These are phyloP conservation scores for Chloropsis cyanopogon DNA, from an alignment of 2,113 vertebrate species.

Conservation along the genomic window DNA sequence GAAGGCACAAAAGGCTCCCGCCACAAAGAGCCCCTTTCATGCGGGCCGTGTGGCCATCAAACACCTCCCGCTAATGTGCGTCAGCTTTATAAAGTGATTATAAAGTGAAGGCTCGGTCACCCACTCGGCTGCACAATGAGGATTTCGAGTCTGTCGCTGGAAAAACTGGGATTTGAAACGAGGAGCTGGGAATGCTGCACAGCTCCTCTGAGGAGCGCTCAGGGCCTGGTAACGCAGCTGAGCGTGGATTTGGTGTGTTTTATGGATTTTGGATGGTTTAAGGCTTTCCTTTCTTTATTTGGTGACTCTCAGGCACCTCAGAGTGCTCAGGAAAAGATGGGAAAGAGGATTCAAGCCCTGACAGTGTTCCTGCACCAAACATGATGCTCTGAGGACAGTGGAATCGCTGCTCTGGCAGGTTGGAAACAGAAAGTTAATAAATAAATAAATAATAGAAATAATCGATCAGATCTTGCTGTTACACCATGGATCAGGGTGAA, in stretches of 20 bases:
- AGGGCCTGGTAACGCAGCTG: not conserved
- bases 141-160: conserved; percentile 5
- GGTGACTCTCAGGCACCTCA: not conserved
- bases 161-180: not conserved
- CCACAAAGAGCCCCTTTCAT: conserved; percentile 82
- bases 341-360: not conserved
- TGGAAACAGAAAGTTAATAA: not conserved
- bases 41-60: conserved; percentile 72
- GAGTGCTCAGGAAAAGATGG: rapidly evolving
- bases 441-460: not conserved
- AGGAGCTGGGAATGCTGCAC: conserved; percentile 1
- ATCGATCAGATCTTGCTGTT: not conserved
- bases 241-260: not conserved
- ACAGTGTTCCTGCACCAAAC: not conserved
- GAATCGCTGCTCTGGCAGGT: rapidly evolving
- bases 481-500: not conserved
- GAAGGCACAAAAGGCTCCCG: conserved; percentile 74
- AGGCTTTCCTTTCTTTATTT: not conserved
- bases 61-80: conserved; percentile 73
- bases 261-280: not conserved
- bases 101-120: conserved; percentile 49
- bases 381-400: not conserved
- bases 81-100: conserved; percentile 71
- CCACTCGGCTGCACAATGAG: conserved; percentile 4
- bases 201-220: not conserved